Base-by-base conservation (phyloP, 2,797 vertebrate genomes). In the Poecilia velifera region DNA sequence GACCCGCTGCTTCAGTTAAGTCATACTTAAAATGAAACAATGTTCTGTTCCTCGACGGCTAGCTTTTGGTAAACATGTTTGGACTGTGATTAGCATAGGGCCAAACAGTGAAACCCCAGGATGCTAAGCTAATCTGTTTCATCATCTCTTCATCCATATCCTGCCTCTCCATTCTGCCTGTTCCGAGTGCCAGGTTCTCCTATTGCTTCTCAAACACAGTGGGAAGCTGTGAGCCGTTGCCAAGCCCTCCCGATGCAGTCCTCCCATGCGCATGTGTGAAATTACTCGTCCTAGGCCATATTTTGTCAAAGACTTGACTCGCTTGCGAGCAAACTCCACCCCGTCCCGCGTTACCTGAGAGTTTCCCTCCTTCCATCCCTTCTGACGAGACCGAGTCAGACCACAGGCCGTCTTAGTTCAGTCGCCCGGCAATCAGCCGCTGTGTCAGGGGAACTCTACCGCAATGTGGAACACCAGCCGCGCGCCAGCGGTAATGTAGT, bases 91-190 rank as follows among this genome's bases (percentile, higher is more conserved):
- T 18, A 28, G 66, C 71, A 16, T 75, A 51, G 68, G 39, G 39
- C 76, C 83, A 34, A 51, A 84, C 80, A 66, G 72, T 82, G 83
- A 87, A 49, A 43, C 82, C 73, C 51, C 86, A 79, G 76, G 82
- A 82, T 78, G 78, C 66, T 36, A 4, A 2, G 0, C 34, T 86
- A 90, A 90, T 91, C 84, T 78, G 43, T 83, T 90, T 86, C 73
- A 82, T 88, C 89, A 74, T 80, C 71, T 81, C 77, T 76, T 76
- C 82, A 86, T 88, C 80, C 76, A 80, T 74, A 18, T 43, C 62
- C 55, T 79, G 76, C 73, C 68, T 76, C 74, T 71, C n/a, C 18
- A n/a, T 68, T 39, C 77, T 81, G 75, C 70, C 75, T 74, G 76
- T 82, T 66, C 73, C n/a, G 28, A 76, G 64, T 84, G 85, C 89